Evolutionary conservation across 2,888 invertebrate genomes (phyloP).

Genomic region (Incurvaria masculella): DNA sequence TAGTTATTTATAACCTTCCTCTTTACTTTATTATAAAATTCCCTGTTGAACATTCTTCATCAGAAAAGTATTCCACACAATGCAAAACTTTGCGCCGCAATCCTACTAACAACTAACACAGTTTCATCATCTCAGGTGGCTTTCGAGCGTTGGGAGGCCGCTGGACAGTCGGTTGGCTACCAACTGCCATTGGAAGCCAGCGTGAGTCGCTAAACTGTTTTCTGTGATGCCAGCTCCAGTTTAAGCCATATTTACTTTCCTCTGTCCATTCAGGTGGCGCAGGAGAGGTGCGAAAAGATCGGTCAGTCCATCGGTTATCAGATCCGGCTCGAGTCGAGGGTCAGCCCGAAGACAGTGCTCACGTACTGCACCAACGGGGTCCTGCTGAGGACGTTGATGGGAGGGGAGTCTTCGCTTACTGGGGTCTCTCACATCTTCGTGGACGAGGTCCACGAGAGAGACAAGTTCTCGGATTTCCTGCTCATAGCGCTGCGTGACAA

Average conservation of each 20-base stretch:
- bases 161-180: constrained; percentile 76
- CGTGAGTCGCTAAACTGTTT: constrained; percentile 70
- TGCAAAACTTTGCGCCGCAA: too few species aligned
- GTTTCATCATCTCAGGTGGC: constrained; percentile 55
- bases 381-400: constrained; percentile 82
- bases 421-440: constrained; percentile 83
- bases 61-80: too few species aligned
- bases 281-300: constrained; percentile 67
- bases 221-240: background rate
- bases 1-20: too few species aligned
- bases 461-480: constrained; percentile 90
- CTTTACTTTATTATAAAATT: too few species aligned
- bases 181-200: constrained; percentile 90
- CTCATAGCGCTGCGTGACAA: constrained; percentile 80
- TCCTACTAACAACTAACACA: too few species aligned
- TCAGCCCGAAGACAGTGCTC: constrained; percentile 74
- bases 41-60: too few species aligned
- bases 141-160: constrained; percentile 65
- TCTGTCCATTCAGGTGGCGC: constrained; percentile 57
- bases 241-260: constrained; percentile 56
- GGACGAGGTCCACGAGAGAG: constrained; percentile 96
- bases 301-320: constrained; percentile 83
- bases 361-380: constrained; percentile 94
- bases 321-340: constrained; percentile 84
- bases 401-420: constrained; percentile 65